Evolutionary conservation across 1,140 invertebrate species (phyloP), one percentile per base, ranked within the genome.

Genomic region (Hormaphis cornu): DNA sequence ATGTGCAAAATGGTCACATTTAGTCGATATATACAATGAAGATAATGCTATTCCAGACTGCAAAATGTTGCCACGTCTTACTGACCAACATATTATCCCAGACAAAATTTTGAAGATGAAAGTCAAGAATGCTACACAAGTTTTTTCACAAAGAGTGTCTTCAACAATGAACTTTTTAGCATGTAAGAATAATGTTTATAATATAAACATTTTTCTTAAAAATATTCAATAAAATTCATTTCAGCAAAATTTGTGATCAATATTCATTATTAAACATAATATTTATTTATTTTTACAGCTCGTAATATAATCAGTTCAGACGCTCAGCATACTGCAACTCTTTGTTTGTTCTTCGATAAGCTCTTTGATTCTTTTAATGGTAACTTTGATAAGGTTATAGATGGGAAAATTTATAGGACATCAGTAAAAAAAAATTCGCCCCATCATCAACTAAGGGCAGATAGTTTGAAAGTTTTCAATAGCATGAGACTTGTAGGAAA

Each of bases 41-140:
- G 53, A 56, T 37, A 56, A 22, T 56, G 35, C 33, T n/a, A 59
- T 59, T 42, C 18, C 33, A 18, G 37, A 59, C 35, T 59, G 56
- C 35, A 59, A 59, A 26, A 59, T 59, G 37, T 37, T 59, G 18
- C 37, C 56, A 59, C 18, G 33, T 37, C 37, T 59, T 24, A 58
- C 54, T 9, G 54, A 58, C 35, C 35, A 37, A 8, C 35, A 58
- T 58, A 22, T 58, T 58, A 37, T 58, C 3, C 35, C 54, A 3
- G 54, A 42, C 35, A 58, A 58, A 58, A 58, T 58, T 58, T 40
- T 37, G 14, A 58, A 58, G 9, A 58, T 40, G 35, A 58, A 58
- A 8, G 54, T 58, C 2, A 24, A 37, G 18, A 37, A 58, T 40
- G 35, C 54, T 16, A 24, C 35, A 42, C 54, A 58, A 40, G 54